phyloP scores from a whole-genome alignment of 1,140 invertebrate genomes.

The Hetaerina americana region DNA sequence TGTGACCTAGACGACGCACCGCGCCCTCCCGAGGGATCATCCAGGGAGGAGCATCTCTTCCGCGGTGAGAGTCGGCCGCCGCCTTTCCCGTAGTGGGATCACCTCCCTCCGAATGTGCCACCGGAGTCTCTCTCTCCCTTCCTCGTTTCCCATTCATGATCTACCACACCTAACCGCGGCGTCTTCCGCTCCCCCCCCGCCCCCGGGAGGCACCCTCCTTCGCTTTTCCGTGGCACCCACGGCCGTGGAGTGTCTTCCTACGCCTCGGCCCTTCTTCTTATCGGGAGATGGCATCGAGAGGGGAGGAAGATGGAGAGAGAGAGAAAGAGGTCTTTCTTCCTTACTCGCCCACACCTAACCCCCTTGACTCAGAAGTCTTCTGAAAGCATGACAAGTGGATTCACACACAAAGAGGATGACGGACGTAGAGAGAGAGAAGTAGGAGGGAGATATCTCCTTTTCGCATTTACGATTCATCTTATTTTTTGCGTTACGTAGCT shows the following conservation, averaged over 20 bases:
- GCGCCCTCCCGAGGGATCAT: too few species aligned
- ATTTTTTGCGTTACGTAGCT: too few species aligned
- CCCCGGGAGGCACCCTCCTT: not conserved
- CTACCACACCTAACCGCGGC: too few species aligned
- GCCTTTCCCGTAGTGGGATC: not conserved
- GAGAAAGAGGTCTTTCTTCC: not conserved
- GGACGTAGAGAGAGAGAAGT: not conserved
- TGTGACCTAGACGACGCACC: too few species aligned
- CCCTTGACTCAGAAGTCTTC: not conserved
- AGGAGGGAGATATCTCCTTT: not conserved
- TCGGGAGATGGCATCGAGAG: not conserved
- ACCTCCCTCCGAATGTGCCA: not conserved
- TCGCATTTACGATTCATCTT: too few species aligned
- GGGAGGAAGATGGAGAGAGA: too few species aligned
- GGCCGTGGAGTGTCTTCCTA: not conserved
- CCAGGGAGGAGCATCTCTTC: too few species aligned
- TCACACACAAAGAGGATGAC: too few species aligned
- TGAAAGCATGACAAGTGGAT: not conserved
- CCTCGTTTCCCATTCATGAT: not conserved
- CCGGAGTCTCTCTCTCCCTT: not conserved
- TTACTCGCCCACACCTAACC: too few species aligned
- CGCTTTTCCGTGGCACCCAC: too few species aligned
- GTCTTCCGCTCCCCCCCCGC: not conserved
- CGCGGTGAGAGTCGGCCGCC: too few species aligned
- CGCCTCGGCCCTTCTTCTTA: not conserved